Conservation (phyloP, 2,888 invertebrate genomes). For the Pheosia gnoma region DNA sequence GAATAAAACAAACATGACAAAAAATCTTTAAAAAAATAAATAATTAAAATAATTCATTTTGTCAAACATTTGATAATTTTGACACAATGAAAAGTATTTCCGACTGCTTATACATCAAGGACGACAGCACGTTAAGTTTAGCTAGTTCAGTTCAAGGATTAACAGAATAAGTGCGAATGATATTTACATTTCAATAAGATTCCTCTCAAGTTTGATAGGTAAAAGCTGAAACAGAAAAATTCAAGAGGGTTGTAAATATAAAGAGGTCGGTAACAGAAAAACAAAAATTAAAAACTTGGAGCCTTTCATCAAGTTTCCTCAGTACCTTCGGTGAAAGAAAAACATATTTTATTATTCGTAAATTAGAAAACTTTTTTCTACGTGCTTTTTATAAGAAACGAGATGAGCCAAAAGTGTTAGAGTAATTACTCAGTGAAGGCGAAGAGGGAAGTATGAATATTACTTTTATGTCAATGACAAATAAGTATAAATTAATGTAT, state of each 20-base stretch:
- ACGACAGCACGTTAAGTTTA: no score
- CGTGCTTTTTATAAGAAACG: conserved; percentile 58
- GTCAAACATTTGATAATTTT: no score
- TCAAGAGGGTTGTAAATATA: conserved; percentile 61
- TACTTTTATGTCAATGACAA: conserved; percentile 10
- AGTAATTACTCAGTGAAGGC: conserved; percentile 33
- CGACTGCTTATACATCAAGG: no score
- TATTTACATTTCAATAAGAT: conserved; percentile 8
- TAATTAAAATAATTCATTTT: no score
- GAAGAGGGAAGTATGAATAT: conserved; percentile 23
- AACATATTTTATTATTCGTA: conserved; percentile 75
- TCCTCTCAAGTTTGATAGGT: conserved; percentile 21
- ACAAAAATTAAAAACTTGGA: conserved; percentile 72
- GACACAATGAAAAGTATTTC: no score
- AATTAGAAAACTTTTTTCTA: conserved; percentile 76
- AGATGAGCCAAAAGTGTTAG: conserved; percentile 53
- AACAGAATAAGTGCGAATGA: not conserved
- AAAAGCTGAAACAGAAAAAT: conserved; percentile 47
- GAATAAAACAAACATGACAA: no score
- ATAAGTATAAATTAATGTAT: not conserved
- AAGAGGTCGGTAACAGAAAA: conserved; percentile 69
- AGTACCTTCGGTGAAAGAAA: conserved; percentile 65
- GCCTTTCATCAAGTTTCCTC: conserved; percentile 71
- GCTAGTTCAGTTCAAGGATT: no score
- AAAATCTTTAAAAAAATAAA: no score